Evolutionary conservation across 2,797 vertebrate genomes (phyloP).

Genomic region (Fistularia commersonii): DNA sequence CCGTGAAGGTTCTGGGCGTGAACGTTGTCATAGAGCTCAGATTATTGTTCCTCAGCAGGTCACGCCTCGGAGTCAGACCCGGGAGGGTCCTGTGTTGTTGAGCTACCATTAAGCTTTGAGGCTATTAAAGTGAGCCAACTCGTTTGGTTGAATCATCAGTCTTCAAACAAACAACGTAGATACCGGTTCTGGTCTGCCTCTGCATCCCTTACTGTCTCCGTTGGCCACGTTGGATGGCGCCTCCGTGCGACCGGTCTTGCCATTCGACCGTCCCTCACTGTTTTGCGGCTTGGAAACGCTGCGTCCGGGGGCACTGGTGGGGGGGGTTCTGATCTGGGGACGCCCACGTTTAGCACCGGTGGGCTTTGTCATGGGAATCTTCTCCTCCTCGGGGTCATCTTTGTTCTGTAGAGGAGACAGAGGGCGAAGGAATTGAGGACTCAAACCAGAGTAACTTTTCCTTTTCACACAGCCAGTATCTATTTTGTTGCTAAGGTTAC

Average conservation of each 20-base stretch:
- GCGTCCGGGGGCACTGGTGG: slow-evolving; percentile 73
- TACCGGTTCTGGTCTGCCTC: neutral
- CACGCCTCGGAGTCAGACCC: no score
- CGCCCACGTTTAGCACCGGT: slow-evolving; percentile 82
- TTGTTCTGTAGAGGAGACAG: slow-evolving; percentile 74
- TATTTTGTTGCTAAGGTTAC: neutral
- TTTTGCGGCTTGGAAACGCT: slow-evolving; percentile 78
- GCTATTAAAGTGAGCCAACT: no score
- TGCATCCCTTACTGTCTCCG: slow-evolving; percentile 76
- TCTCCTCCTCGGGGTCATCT: slow-evolving; percentile 73
- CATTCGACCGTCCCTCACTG: slow-evolving; percentile 80
- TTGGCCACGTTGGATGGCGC: slow-evolving; percentile 70
- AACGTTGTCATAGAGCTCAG: no score
- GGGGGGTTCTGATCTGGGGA: slow-evolving; percentile 84
- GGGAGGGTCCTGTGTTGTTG: no score
- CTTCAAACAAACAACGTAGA: neutral
- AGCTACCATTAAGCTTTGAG: no score
- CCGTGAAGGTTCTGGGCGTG: no score
- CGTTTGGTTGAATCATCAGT: no score
- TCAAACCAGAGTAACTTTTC: no score
- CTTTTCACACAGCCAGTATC: no score
- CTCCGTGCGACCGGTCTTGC: slow-evolving; percentile 58
- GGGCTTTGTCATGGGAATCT: slow-evolving; percentile 61
- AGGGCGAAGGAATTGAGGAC: neutral
- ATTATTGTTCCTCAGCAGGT: no score